A percentile compares a stretch with the other conserved stretches of the same genome.
Conservation (phyloP, 1,140 invertebrate species). For the Zaprionus inermis region DNA sequence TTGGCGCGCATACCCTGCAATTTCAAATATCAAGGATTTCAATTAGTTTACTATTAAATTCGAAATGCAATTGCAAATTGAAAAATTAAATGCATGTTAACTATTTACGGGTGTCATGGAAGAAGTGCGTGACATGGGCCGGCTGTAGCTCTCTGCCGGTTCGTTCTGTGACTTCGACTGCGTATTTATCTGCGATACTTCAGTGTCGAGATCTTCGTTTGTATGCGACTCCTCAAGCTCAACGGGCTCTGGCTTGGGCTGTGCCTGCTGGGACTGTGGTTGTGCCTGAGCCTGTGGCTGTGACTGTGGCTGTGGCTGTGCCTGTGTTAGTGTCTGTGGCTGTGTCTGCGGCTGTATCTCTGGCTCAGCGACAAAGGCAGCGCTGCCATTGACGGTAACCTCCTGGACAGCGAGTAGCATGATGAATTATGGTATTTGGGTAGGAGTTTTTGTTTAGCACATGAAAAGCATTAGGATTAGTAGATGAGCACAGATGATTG, state of each 20-base stretch:
- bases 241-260: slow-evolving; percentile 41
- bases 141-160: slow-evolving; percentile 80
- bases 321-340: slow-evolving; percentile 23
- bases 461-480: slow-evolving; percentile 79
- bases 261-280: slow-evolving; percentile 1
- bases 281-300: slow-evolving; percentile 27
- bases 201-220: slow-evolving; percentile 83
- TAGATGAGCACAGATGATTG: slow-evolving; percentile 69
- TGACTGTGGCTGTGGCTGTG: slow-evolving; percentile 9
- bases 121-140: slow-evolving; percentile 84
- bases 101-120: slow-evolving; percentile 84
- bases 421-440: slow-evolving; percentile 48
- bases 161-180: slow-evolving; percentile 82
- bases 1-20: slow-evolving; percentile 86
- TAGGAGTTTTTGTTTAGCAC: slow-evolving; percentile 48
- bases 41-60: slow-evolving; percentile 12
- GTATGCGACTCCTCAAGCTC: slow-evolving; percentile 71
- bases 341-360: slow-evolving; percentile 33
- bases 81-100: slow-evolving; percentile 43
- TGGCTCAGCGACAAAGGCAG: slow-evolving; percentile 48
- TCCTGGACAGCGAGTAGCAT: slow-evolving; percentile 61
- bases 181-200: slow-evolving; percentile 84
- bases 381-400: slow-evolving; percentile 62
- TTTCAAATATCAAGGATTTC: slow-evolving; percentile 14
- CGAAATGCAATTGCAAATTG: not conserved